phyloP scores from a whole-genome alignment of 2,888 invertebrate genomes.

The Oligia fasciuncula region DNA sequence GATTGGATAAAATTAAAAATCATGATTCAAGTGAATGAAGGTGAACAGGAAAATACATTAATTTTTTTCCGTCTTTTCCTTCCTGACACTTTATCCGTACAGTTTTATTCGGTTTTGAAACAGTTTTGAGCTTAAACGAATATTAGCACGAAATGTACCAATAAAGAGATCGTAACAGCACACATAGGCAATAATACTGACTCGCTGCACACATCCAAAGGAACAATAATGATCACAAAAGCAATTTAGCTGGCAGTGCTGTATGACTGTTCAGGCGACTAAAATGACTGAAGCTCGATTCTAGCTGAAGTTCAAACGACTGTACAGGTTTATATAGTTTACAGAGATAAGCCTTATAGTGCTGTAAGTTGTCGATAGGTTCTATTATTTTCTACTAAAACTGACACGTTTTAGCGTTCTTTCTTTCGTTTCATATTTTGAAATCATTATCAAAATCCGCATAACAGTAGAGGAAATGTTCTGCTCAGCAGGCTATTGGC shows the following conservation, averaged over 20 bases:
- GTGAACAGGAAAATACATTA: constrained; percentile 41
- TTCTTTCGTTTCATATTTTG: not conserved
- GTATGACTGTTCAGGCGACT: constrained; percentile 29
- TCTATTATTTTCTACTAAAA: not conserved
- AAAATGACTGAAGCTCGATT: constrained; percentile 40
- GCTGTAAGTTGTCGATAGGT: not conserved
- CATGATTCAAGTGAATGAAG: constrained; percentile 31
- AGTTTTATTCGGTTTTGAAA: constrained; percentile 7
- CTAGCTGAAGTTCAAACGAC: constrained; percentile 26
- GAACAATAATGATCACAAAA: constrained; percentile 52
- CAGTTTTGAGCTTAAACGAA: not conserved
- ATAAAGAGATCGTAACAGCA: not conserved
- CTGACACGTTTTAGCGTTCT: not conserved
- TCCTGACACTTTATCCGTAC: not conserved
- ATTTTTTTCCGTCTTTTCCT: constrained; percentile 24
- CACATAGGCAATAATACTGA: constrained; percentile 8
- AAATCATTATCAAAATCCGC: not conserved
- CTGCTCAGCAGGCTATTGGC: not conserved
- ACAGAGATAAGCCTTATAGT: not conserved
- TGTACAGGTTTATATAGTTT: not conserved
- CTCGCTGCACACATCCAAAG: constrained; percentile 13
- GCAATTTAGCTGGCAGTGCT: constrained; percentile 35
- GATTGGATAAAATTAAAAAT: constrained; percentile 42
- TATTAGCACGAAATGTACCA: not conserved
- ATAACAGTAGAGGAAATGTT: not conserved